A percentile compares a stretch with the other conserved stretches of the same genome.
These are phyloP conservation scores for Hydropotes inermis DNA, from an alignment of 2,113 vertebrate genomes.

Conservation along the genomic window DNA sequence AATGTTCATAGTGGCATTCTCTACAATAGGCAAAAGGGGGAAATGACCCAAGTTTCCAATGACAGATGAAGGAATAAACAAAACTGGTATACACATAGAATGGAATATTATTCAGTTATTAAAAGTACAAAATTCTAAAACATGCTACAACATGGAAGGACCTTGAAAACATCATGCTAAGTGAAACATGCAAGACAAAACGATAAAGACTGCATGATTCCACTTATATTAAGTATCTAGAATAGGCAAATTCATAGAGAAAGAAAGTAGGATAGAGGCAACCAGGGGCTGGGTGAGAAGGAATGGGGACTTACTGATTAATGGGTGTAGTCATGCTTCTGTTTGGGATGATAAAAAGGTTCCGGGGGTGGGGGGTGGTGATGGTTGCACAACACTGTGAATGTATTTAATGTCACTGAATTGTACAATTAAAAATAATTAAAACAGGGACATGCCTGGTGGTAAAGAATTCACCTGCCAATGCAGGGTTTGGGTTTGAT, in stretches of 20 bases:
- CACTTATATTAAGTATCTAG: neutral
- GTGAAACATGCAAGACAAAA: constrained; percentile 4
- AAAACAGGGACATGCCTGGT: neutral
- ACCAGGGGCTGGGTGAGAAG: neutral
- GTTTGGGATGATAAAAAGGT: neutral
- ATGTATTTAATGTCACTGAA: neutral
- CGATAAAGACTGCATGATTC: neutral
- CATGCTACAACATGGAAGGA: neutral
- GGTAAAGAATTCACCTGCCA: neutral
- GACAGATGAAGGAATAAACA: neutral
- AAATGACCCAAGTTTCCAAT: neutral
- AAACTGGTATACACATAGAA: neutral
- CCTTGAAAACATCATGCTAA: neutral
- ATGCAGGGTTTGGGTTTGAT: neutral
- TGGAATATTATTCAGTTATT: neutral
- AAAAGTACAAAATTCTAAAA: neutral
- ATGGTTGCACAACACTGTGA: neutral
- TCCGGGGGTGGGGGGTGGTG: neutral
- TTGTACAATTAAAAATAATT: neutral
- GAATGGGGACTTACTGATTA: neutral
- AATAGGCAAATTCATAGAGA: neutral
- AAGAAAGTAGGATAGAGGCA: neutral
- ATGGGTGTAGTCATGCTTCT: neutral
- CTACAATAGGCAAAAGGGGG: neutral
- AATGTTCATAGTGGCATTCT: neutral